Evolutionary conservation across 53 echinoderm and acorn worm genomes (phyloP).

Genomic region (Pentamera pediparva): DNA sequence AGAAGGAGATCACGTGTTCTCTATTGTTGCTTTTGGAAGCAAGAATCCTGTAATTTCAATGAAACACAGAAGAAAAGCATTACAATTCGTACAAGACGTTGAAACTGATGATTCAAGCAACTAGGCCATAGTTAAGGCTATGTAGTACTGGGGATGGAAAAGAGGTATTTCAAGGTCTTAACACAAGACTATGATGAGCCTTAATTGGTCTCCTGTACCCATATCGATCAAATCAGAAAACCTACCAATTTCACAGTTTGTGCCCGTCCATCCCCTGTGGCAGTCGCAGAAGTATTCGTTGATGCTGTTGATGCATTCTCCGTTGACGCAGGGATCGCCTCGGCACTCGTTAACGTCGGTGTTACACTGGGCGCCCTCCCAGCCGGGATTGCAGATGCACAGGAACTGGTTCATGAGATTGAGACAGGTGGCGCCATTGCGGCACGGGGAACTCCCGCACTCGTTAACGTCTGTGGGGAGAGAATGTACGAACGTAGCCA

Average conservation of each 20-base stretch:
- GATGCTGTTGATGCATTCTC: conserved; percentile 22
- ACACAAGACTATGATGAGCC: too few species aligned
- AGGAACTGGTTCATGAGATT: background rate
- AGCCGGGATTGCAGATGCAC: conserved; percentile 8
- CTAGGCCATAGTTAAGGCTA: too few species aligned
- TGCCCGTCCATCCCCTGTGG: conserved; percentile 28
- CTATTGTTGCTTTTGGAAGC: too few species aligned
- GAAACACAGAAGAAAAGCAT: too few species aligned
- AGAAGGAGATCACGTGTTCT: too few species aligned
- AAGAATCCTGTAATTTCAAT: too few species aligned
- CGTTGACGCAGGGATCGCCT: conserved; percentile 30
- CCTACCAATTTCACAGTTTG: conserved; percentile 45
- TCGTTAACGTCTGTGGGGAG: background rate
- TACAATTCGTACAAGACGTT: too few species aligned
- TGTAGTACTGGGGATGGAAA: too few species aligned
- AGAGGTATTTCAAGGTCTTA: too few species aligned
- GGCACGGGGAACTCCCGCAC: conserved; percentile 18
- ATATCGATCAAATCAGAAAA: background rate
- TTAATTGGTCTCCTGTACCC: too few species aligned
- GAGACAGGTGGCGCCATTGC: conserved; percentile 9
- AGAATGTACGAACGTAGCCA: too few species aligned
- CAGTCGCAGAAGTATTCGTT: conserved; percentile 37
- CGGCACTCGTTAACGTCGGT: conserved; percentile 39
- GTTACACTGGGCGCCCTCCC: conserved; percentile 18
- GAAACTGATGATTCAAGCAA: too few species aligned